These are phyloP conservation scores for Diachasmimorpha longicaudata DNA, from an alignment of 1,140 invertebrate species.

Conservation along the genomic window DNA sequence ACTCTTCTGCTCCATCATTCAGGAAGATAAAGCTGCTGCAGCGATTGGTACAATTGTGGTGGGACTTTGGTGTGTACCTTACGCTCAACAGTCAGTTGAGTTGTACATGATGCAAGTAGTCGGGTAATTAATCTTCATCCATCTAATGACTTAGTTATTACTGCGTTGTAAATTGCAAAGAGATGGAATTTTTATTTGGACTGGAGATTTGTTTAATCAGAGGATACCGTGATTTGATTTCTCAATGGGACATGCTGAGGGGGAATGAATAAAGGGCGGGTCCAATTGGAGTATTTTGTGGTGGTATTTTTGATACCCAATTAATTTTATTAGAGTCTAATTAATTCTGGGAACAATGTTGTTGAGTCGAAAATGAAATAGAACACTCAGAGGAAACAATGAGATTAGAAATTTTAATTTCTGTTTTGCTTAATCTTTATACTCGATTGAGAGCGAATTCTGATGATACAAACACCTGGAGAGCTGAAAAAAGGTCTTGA, in stretches of 20 bases:
- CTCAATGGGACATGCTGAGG: neutral
- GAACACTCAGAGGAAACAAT: no score
- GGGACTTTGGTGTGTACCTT: neutral
- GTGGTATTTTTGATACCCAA: no score
- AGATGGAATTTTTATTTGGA: no score
- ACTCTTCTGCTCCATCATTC: neutral
- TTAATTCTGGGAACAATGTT: no score
- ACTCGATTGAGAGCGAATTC: no score
- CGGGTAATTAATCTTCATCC: conserved; percentile 59
- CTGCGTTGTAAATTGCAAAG: neutral
- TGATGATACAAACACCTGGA: neutral
- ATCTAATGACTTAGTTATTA: conserved; percentile 61
- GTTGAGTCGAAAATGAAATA: no score
- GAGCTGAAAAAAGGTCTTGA: neutral
- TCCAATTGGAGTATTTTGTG: no score
- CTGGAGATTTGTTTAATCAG: no score
- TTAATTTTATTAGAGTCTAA: no score
- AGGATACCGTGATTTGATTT: neutral
- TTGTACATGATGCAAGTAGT: conserved; percentile 54
- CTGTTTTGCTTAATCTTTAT: no score
- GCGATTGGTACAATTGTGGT: neutral
- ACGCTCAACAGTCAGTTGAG: conserved; percentile 40
- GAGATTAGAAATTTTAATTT: no score
- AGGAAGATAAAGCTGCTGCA: neutral
- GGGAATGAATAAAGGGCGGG: no score